Evolutionary conservation across 1,140 invertebrate genomes (phyloP).

Genomic region (Drosophila equinoxialis): DNA sequence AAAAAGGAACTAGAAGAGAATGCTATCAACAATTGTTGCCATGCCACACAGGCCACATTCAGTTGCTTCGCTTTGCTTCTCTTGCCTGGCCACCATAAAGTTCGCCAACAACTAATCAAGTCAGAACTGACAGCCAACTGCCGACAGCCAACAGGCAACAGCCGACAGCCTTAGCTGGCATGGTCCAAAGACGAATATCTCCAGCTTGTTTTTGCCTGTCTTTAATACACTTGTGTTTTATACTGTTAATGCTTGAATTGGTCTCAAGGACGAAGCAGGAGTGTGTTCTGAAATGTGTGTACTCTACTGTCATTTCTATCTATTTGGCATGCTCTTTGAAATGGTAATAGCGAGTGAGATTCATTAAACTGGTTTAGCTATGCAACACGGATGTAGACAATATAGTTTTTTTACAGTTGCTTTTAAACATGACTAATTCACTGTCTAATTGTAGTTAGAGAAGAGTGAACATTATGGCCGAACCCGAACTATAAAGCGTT

Average conservation of each 20-base stretch:
- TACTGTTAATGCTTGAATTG: conserved; percentile 51
- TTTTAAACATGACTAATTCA: background rate
- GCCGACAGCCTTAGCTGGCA: background rate
- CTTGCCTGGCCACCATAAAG: conserved; percentile 3
- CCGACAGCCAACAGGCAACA: conserved; percentile 8
- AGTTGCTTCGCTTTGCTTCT: conserved; percentile 20
- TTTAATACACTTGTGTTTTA: conserved; percentile 31
- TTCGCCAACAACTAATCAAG: conserved; percentile 53
- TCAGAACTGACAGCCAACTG: conserved; percentile 38
- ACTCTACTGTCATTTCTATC: conserved; percentile 14
- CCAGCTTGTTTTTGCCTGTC: conserved; percentile 10
- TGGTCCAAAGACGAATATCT: conserved; percentile 8
- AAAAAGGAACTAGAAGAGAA: conserved; percentile 5
- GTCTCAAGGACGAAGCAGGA: conserved; percentile 18
- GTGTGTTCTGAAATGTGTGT: conserved; percentile 26
- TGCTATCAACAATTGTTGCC: conserved; percentile 44
- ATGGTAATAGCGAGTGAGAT: background rate
- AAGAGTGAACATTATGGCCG: background rate
- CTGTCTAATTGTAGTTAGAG: background rate
- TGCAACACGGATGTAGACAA: background rate
- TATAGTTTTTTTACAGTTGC: background rate
- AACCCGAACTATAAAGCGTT: background rate
- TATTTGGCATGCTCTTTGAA: conserved; percentile 18
- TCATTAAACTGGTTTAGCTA: conserved; percentile 7
- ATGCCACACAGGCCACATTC: conserved; percentile 9